These are phyloP conservation scores for Tiliqua scincoides DNA, from an alignment of 2,113 vertebrate species.

Conservation along the genomic window DNA sequence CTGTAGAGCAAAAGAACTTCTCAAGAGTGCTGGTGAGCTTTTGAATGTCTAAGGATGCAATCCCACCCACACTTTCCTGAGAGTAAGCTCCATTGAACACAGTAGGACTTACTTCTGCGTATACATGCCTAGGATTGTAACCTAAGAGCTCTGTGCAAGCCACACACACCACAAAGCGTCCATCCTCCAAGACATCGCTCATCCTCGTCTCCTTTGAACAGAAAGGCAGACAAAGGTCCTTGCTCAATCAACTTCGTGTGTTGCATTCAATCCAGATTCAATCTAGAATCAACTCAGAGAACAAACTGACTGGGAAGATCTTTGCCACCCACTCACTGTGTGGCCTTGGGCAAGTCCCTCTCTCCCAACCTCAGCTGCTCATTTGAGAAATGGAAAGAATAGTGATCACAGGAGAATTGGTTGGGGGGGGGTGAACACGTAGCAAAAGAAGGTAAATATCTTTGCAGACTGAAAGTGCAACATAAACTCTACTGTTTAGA, in stretches of 20 bases:
- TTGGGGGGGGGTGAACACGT: not conserved
- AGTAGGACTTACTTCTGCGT: not conserved
- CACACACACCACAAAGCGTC: not conserved
- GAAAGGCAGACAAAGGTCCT: not conserved
- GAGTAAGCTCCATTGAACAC: no score
- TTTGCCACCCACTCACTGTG: not conserved
- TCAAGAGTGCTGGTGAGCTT: no score
- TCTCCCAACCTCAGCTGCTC: no score
- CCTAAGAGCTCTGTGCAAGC: not conserved
- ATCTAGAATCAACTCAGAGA: no score
- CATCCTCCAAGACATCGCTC: not conserved
- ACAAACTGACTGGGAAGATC: not conserved
- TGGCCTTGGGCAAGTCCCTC: not conserved
- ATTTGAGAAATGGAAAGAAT: not conserved
- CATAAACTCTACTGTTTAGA: not conserved
- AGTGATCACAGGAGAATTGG: not conserved
- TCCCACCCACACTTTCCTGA: no score
- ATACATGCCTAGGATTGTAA: no score
- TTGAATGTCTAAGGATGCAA: no score
- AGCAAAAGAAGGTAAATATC: not conserved
- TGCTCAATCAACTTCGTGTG: not conserved
- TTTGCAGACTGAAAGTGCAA: not conserved
- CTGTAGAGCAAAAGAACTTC: no score
- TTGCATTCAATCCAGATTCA: no score
- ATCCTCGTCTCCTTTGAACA: not conserved